A percentile compares a stretch with the other conserved stretches of the same genome.
Evolutionary conservation across 2,797 vertebrate species (phyloP).

Genomic region (Tolypeutes matacus): DNA sequence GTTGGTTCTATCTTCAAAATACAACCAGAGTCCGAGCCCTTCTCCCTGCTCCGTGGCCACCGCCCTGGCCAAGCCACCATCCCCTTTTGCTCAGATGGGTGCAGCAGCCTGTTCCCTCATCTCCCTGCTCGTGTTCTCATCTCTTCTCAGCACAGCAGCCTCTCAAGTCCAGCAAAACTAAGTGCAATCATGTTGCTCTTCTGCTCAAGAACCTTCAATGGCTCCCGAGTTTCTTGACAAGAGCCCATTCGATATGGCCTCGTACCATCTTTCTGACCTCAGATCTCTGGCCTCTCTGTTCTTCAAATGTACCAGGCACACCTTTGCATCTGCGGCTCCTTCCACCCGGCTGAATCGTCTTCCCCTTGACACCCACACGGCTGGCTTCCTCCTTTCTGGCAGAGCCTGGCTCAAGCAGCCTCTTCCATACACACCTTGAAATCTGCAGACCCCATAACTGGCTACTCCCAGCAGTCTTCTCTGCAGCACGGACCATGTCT

Average conservation of each 20-base stretch:
- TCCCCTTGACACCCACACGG: fast-evolving
- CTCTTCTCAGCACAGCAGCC: not conserved
- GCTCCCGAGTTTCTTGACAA: not conserved
- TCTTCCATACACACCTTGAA: not conserved
- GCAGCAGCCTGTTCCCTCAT: fast-evolving
- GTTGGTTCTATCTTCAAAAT: not conserved
- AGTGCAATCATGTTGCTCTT: not conserved
- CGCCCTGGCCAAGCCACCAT: not conserved
- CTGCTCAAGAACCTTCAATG: not conserved
- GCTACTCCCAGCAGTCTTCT: not conserved
- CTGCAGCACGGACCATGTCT: too few relatives aligned
- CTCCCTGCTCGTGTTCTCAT: fast-evolving
- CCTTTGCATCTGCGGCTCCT: not conserved
- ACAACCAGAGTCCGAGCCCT: not conserved
- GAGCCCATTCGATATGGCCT: fast-evolving
- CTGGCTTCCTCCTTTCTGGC: not conserved
- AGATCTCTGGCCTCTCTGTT: not conserved
- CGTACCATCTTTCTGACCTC: not conserved
- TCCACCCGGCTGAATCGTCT: fast-evolving
- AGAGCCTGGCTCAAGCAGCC: not conserved
- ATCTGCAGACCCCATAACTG: not conserved
- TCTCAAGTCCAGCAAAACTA: not conserved
- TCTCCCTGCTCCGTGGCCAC: fast-evolving
- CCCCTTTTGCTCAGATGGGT: fast-evolving
- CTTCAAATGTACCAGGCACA: not conserved